phyloP scores from a whole-genome alignment of 1,140 invertebrate species.

The Papilio xuthus region DNA sequence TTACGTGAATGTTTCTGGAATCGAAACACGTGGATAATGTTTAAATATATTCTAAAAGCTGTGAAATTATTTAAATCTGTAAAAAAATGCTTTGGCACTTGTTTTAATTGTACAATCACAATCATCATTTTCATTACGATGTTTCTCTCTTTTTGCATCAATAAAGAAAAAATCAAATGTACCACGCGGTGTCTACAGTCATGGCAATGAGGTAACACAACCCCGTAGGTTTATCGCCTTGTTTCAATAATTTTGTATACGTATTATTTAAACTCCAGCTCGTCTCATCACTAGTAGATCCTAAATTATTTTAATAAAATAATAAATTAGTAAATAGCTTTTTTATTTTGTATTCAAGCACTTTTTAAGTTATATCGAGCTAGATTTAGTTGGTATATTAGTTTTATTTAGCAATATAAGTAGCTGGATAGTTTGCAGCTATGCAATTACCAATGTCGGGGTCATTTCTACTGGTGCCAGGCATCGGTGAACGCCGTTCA shows the following conservation, averaged over 20 bases:
- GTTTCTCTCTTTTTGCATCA: conserved; percentile 82
- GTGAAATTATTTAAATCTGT: neutral
- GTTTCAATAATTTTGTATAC: conserved; percentile 32
- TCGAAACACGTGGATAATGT: neutral
- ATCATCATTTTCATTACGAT: conserved; percentile 82
- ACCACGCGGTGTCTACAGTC: conserved; percentile 94
- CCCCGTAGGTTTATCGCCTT: conserved; percentile 63
- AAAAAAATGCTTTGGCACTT: conserved; percentile 5
- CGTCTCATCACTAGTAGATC: conserved; percentile 28
- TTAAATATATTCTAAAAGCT: neutral
- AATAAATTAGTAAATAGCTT: conserved; percentile 1
- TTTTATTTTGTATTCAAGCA: conserved; percentile 13
- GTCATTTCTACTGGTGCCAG: conserved; percentile 24
- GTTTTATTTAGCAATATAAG: neutral
- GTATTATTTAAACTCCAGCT: conserved; percentile 10
- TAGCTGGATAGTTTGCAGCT: conserved; percentile 15
- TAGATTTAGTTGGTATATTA: conserved; percentile 23
- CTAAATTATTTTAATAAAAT: conserved; percentile 3
- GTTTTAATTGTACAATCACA: conserved; percentile 11
- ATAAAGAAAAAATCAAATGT: conserved; percentile 92
- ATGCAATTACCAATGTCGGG: conserved; percentile 36
- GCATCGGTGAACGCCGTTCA: conserved; percentile 39
- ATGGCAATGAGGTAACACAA: conserved; percentile 93
- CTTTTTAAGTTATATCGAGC: neutral
- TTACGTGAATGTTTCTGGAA: neutral